Evolutionary conservation across 2,113 vertebrate species (phyloP).

Genomic region (Talpa occidentalis): DNA sequence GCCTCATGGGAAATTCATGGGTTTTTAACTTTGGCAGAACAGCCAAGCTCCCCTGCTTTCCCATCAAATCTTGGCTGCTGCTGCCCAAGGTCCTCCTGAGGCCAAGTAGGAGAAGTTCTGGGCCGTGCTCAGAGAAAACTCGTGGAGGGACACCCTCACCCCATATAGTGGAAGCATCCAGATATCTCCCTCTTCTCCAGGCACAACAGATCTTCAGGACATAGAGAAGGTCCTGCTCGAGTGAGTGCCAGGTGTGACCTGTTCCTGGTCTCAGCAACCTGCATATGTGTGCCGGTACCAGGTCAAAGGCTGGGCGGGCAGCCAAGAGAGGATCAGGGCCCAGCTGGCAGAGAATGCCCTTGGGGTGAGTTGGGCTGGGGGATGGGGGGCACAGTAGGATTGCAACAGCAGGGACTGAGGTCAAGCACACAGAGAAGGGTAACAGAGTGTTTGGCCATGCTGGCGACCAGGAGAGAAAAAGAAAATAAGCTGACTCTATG

Average conservation of each 20-base stretch:
- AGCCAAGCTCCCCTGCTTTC: neutral
- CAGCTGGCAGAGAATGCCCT: neutral
- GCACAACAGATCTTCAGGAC: neutral
- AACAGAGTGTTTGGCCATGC: neutral
- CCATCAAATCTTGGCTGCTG: neutral
- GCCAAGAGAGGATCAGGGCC: neutral
- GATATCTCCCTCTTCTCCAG: neutral
- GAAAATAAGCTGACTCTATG: neutral
- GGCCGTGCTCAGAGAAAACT: neutral
- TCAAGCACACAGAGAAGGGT: neutral
- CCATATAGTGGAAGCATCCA: neutral
- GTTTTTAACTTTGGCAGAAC: neutral
- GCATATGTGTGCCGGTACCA: neutral
- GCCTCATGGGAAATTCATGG: neutral
- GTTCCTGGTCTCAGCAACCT: neutral
- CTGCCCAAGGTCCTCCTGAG: accelerated
- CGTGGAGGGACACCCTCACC: neutral
- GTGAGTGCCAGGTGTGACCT: neutral
- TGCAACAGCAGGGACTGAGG: neutral
- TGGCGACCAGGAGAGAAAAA: neutral
- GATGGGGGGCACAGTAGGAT: neutral
- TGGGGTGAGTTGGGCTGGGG: accelerated
- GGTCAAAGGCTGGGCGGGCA: neutral
- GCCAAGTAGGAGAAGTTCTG: neutral
- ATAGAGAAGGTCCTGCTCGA: neutral